Evolutionary conservation across 2,888 invertebrate genomes (phyloP).

Genomic region (Arge pagana): DNA sequence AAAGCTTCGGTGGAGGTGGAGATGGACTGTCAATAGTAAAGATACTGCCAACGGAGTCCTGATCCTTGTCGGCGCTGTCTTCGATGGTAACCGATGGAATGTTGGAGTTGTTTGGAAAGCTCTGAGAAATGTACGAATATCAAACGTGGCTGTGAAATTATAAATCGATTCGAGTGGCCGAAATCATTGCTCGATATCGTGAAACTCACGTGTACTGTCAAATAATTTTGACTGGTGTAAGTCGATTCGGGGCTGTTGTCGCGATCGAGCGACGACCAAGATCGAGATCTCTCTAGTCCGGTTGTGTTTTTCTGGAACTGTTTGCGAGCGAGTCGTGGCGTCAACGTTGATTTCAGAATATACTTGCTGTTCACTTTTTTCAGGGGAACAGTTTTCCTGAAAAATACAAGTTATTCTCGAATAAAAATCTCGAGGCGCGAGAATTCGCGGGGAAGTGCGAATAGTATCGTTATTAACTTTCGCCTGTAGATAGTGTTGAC

Average conservation of each 20-base stretch:
- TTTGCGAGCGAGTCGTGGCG: constrained; percentile 75
- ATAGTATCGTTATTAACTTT: constrained; percentile 60
- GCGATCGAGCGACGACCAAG: constrained; percentile 72
- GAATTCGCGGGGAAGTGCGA: background rate
- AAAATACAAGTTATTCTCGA: background rate
- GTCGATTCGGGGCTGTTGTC: constrained; percentile 63
- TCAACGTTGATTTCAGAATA: constrained; percentile 81
- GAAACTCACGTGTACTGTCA: constrained; percentile 77
- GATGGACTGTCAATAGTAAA: constrained; percentile 47
- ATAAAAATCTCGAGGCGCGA: background rate
- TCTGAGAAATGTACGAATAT: constrained; percentile 57
- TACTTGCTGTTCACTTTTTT: constrained; percentile 82
- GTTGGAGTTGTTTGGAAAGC: constrained; percentile 68
- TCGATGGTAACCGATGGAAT: constrained; percentile 73
- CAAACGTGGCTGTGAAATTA: background rate
- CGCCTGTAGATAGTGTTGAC: constrained; percentile 88
- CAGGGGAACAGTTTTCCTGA: constrained; percentile 70
- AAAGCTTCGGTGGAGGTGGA: constrained; percentile 37
- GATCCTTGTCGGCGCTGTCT: constrained; percentile 65
- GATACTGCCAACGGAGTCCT: constrained; percentile 46
- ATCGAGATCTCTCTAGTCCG: constrained; percentile 70
- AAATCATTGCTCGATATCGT: constrained; percentile 19
- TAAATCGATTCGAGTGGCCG: constrained; percentile 16
- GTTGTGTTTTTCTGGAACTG: constrained; percentile 70
- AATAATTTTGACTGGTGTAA: constrained; percentile 70